Percentiles rank a stretch among this genome's conserved stretches.
phyloP scores from a whole-genome alignment of 2,113 vertebrate species.

The Engystomops pustulosus region DNA sequence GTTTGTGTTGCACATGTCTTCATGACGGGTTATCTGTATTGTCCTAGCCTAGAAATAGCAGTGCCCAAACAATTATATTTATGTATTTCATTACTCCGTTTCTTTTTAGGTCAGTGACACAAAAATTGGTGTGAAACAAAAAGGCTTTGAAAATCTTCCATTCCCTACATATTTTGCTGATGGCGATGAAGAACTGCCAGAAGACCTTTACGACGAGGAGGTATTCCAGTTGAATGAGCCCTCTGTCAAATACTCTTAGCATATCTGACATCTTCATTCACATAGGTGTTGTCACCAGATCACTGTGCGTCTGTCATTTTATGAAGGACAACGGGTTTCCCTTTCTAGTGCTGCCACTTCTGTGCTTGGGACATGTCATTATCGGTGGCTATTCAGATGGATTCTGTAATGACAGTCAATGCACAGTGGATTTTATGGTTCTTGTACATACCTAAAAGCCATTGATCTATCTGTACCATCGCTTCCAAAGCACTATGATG shows the following conservation, averaged over 20 bases:
- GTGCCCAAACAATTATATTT: too few relatives aligned
- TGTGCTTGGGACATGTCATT: background rate
- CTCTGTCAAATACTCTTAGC: constrained; percentile 74
- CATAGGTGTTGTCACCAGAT: background rate
- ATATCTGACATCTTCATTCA: background rate
- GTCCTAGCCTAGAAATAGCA: background rate
- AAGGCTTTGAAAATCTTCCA: constrained; percentile 75
- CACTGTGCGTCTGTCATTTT: constrained; percentile 10
- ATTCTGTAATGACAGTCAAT: background rate
- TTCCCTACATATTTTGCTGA: constrained; percentile 94
- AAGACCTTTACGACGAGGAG: constrained; percentile 86
- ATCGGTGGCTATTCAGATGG: background rate
- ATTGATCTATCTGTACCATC: background rate
- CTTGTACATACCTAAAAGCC: constrained; percentile 9
- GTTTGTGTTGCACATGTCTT: too few relatives aligned
- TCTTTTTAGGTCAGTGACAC: constrained; percentile 85
- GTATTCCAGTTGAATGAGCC: constrained; percentile 83
- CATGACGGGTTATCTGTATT: background rate
- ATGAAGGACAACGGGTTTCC: background rate
- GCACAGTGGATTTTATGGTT: constrained; percentile 7
- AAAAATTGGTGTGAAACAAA: constrained; percentile 70
- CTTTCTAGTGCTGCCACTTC: background rate
- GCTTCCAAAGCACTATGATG: background rate
- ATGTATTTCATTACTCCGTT: too few relatives aligned
- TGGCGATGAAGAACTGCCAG: constrained; percentile 83